Evolutionary conservation across 35 echinoderm and acorn worm species (phyloP).

Genomic region (Apostichopus japonicus): DNA sequence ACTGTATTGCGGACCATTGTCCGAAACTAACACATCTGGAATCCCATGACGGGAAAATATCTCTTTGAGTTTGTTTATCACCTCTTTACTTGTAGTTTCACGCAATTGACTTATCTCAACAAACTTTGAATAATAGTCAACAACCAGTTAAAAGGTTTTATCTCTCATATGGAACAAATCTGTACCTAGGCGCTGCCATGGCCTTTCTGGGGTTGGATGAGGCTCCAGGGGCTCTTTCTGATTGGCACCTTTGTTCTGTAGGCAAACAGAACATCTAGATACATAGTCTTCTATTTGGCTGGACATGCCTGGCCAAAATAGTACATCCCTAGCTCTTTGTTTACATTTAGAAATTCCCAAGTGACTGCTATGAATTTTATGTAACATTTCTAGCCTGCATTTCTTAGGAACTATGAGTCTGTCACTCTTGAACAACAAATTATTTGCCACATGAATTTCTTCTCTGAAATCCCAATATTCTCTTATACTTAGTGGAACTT

Average conservation of each 20-base stretch:
- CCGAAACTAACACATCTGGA: conserved; percentile 43
- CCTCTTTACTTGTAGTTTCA: neutral
- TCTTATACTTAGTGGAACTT: neutral
- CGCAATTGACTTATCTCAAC: neutral
- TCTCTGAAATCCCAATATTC: conserved; percentile 17
- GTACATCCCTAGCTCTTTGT: neutral
- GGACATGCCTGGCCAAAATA: neutral
- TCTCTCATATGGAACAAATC: too few relatives aligned
- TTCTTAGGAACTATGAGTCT: neutral
- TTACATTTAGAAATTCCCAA: neutral
- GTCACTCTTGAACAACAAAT: neutral
- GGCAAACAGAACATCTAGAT: neutral
- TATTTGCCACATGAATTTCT: neutral
- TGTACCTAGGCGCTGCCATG: too few relatives aligned
- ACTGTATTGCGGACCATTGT: conserved; percentile 79
- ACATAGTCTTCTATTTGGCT: neutral
- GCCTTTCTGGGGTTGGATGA: too few relatives aligned
- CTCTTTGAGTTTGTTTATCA: conserved; percentile 49
- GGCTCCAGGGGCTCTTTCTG: too few relatives aligned
- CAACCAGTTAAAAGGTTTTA: too few relatives aligned
- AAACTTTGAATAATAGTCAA: neutral
- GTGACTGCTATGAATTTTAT: neutral
- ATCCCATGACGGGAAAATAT: conserved; percentile 62
- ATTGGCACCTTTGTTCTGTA: neutral
- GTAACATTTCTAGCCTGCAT: neutral